Evolutionary conservation across 2,113 vertebrate genomes (phyloP).

Genomic region (Sylvilagus bachmani): DNA sequence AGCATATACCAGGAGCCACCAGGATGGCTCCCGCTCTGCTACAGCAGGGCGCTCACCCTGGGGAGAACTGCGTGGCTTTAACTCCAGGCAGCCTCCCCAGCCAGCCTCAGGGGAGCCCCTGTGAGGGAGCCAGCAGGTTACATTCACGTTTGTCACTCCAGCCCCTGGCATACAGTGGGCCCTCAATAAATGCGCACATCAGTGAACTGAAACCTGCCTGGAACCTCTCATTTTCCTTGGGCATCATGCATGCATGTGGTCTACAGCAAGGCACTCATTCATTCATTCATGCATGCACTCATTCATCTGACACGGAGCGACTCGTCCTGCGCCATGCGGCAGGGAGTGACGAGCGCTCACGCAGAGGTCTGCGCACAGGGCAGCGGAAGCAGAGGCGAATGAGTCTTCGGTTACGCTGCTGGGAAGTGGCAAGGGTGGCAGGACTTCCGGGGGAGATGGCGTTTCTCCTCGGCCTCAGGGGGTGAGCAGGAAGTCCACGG

Average conservation of each 20-base stretch:
- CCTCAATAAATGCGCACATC: not conserved
- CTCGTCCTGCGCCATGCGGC: not conserved
- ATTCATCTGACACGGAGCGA: not conserved
- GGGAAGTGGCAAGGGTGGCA: not conserved
- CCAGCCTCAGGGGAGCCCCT: not conserved
- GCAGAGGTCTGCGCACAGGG: not conserved
- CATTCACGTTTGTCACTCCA: not conserved
- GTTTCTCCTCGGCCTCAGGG: not conserved
- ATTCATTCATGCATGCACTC: not conserved
- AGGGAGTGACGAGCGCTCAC: not conserved
- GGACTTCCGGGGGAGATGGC: not conserved
- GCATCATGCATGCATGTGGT: not conserved
- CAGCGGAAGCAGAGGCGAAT: not conserved
- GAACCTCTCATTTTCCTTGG: not conserved
- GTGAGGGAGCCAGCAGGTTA: not conserved
- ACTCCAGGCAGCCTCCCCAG: not conserved
- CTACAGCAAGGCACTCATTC: not conserved
- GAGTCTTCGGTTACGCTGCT: not conserved
- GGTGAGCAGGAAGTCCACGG: not conserved
- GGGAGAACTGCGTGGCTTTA: not conserved
- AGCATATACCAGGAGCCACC: accelerated
- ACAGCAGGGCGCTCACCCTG: not conserved
- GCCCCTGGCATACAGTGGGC: not conserved
- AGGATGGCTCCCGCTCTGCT: not conserved
- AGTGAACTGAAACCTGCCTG: not conserved